phyloP scores from a whole-genome alignment of 2,113 vertebrate species.

The Galeopterus variegatus region DNA sequence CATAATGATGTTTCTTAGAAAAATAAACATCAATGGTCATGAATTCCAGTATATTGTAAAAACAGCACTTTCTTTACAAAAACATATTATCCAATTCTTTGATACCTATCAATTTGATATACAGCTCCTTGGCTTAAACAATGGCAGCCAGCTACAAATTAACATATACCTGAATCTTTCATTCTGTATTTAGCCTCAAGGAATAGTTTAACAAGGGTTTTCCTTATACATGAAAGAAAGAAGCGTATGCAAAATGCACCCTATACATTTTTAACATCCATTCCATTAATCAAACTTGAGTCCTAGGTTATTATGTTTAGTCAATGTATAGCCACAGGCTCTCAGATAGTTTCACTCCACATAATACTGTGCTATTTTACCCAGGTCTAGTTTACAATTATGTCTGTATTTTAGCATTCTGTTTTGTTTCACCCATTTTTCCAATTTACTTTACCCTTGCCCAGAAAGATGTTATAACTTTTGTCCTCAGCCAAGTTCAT shows the following conservation, averaged over 20 bases:
- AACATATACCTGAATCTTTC: background rate
- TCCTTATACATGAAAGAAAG: background rate
- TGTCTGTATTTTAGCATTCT: background rate
- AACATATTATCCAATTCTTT: background rate
- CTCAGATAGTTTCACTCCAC: background rate
- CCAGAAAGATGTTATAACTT: background rate
- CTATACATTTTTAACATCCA: slow-evolving; percentile 1
- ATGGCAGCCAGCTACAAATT: background rate
- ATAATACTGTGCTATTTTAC: background rate
- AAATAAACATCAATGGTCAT: background rate
- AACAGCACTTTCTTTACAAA: background rate
- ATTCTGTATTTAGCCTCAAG: background rate
- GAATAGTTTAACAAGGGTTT: background rate
- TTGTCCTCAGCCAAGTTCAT: background rate
- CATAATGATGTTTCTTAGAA: background rate
- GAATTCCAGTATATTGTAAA: slow-evolving; percentile 33
- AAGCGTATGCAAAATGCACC: background rate
- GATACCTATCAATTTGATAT: background rate
- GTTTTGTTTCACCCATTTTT: background rate
- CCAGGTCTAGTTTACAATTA: background rate
- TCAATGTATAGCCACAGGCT: background rate
- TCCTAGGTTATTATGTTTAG: background rate
- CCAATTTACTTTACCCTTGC: background rate
- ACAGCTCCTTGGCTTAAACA: background rate
- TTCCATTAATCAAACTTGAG: background rate